Conservation (phyloP, 2,888 invertebrate genomes). For the Cybosia mesomella region DNA sequence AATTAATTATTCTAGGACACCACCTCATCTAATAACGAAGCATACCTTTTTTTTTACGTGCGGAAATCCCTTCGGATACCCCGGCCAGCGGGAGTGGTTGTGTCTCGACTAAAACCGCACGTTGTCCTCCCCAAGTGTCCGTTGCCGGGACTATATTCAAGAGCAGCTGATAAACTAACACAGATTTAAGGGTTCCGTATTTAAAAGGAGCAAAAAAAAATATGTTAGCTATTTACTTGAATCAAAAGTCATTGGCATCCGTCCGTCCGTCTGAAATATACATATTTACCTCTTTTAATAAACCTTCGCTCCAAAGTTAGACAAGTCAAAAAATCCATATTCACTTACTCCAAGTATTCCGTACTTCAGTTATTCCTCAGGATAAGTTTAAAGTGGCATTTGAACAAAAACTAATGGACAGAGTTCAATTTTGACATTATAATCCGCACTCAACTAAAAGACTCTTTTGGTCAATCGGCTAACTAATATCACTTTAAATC, state of each 20-base stretch:
- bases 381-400: neutral
- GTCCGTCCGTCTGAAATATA: neutral
- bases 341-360: neutral
- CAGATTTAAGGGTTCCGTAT: too few species aligned
- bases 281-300: neutral
- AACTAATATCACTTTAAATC: neutral
- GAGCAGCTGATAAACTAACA: too few species aligned
- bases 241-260: neutral
- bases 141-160: too few species aligned
- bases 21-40: too few species aligned
- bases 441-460: neutral
- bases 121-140: too few species aligned
- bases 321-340: neutral
- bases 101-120: too few species aligned
- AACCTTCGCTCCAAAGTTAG: neutral
- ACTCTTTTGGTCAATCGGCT: neutral
- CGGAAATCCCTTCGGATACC: too few species aligned
- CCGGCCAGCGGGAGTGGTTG: too few species aligned
- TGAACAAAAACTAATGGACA: neutral
- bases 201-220: too few species aligned
- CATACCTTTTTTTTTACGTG: too few species aligned
- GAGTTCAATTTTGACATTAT: neutral
- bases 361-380: neutral
- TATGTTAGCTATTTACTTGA: neutral
- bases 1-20: too few species aligned